phyloP scores from a whole-genome alignment of 2,113 vertebrate species.

The Malurus melanocephalus region DNA sequence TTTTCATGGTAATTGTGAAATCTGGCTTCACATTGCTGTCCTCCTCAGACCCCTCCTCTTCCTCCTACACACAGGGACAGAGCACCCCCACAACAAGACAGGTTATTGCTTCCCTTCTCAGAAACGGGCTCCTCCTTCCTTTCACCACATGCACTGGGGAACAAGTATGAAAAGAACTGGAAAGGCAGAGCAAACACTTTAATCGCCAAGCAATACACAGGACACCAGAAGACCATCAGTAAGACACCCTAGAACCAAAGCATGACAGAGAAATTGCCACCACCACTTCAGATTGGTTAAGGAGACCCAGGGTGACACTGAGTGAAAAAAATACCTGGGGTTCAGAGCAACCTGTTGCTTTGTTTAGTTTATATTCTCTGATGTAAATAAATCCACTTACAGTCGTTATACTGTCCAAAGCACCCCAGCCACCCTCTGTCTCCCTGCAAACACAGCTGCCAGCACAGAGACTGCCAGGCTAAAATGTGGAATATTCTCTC shows the following conservation, averaged over 20 bases:
- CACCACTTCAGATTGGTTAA: not conserved
- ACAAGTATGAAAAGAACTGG: not conserved
- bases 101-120: not conserved
- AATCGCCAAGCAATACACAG: slow-evolving; percentile 3
- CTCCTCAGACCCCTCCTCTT: slow-evolving; percentile 92
- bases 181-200: slow-evolving; percentile 6
- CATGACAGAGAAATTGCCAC: not conserved
- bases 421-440: not conserved
- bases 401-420: not conserved
- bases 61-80: slow-evolving; percentile 76
- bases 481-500: not conserved
- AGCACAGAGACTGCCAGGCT: not conserved
- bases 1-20: slow-evolving; percentile 73
- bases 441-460: not conserved
- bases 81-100: not conserved
- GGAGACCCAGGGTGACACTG: not conserved
- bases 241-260: not conserved
- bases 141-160: slow-evolving; percentile 9
- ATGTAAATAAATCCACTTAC: not conserved
- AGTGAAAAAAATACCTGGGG: not conserved
- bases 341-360: not conserved
- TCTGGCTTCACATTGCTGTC: slow-evolving; percentile 78
- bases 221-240: slow-evolving; percentile 4
- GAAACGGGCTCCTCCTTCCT: not conserved
- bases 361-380: not conserved